These are phyloP conservation scores for Leucophenga montana DNA, from an alignment of 2,888 invertebrate genomes.

Conservation along the genomic window DNA sequence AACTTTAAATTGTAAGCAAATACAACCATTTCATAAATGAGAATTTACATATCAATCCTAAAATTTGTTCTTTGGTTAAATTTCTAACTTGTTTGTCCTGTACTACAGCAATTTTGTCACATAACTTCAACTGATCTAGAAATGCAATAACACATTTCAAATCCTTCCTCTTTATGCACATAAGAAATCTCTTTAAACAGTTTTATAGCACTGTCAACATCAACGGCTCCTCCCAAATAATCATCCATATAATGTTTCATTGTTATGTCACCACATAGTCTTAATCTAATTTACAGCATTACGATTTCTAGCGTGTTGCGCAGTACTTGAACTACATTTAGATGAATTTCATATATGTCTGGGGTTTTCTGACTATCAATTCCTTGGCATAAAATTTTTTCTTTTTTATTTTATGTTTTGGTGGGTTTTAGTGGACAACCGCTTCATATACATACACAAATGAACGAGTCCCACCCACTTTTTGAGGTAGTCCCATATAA, in stretches of 20 bases:
- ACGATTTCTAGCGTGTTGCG: too few relatives aligned
- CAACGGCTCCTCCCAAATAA: constrained; percentile 22
- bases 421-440: too few relatives aligned
- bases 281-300: too few relatives aligned
- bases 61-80: constrained; percentile 25
- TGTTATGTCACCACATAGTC: background rate
- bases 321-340: too few relatives aligned
- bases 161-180: constrained; percentile 28
- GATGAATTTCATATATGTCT: too few relatives aligned
- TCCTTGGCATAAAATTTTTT: too few relatives aligned
- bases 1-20: constrained; percentile 34
- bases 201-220: background rate
- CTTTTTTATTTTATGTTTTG: too few relatives aligned
- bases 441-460: too few relatives aligned
- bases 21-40: constrained; percentile 30
- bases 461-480: too few relatives aligned
- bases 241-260: constrained; percentile 27
- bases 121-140: constrained; percentile 19
- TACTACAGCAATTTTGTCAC: constrained; percentile 1
- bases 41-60: constrained; percentile 49
- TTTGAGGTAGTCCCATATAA: too few relatives aligned
- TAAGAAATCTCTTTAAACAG: background rate
- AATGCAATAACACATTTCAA: constrained; percentile 27
- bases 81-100: background rate
- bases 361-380: too few relatives aligned